These are phyloP conservation scores for Cryptophagus acutangulus DNA, from an alignment of 2,888 invertebrate genomes.

Conservation along the genomic window DNA sequence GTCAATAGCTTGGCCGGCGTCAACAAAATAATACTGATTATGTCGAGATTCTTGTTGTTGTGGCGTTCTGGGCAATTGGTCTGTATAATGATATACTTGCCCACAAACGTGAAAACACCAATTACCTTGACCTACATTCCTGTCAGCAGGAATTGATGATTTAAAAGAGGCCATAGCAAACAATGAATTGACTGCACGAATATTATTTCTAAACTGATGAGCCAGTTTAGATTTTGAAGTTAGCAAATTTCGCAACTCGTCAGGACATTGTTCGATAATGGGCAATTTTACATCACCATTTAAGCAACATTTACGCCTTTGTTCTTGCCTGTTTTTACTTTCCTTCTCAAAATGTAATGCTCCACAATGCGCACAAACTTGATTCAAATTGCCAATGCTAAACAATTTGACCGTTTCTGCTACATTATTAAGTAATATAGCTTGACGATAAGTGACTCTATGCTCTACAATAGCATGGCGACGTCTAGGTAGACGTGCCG, in stretches of 20 bases:
- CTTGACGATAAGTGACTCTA: too few relatives aligned
- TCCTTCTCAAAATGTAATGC: not conserved
- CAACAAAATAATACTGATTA: slow-evolving; percentile 21
- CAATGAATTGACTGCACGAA: slow-evolving; percentile 13
- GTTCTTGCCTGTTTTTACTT: not conserved
- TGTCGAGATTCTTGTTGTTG: slow-evolving; percentile 5
- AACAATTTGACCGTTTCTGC: too few relatives aligned
- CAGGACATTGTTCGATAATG: not conserved
- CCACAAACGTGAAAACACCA: slow-evolving; percentile 18
- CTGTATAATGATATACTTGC: slow-evolving; percentile 17
- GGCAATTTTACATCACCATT: not conserved
- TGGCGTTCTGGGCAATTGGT: slow-evolving; percentile 4
- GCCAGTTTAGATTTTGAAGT: too few relatives aligned
- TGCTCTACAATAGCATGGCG: too few relatives aligned
- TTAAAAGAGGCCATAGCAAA: slow-evolving; percentile 22
- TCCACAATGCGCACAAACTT: not conserved
- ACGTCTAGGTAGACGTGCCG: too few relatives aligned
- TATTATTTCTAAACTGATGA: not conserved
- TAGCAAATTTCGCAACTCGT: too few relatives aligned
- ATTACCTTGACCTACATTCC: slow-evolving; percentile 11
- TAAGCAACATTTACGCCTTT: not conserved
- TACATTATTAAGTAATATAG: too few relatives aligned
- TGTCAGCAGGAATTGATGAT: slow-evolving; percentile 7
- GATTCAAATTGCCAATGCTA: not conserved
- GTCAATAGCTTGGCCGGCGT: slow-evolving; percentile 12